phyloP scores from a whole-genome alignment of 2,888 invertebrate genomes.

The Lymantria dispar region DNA sequence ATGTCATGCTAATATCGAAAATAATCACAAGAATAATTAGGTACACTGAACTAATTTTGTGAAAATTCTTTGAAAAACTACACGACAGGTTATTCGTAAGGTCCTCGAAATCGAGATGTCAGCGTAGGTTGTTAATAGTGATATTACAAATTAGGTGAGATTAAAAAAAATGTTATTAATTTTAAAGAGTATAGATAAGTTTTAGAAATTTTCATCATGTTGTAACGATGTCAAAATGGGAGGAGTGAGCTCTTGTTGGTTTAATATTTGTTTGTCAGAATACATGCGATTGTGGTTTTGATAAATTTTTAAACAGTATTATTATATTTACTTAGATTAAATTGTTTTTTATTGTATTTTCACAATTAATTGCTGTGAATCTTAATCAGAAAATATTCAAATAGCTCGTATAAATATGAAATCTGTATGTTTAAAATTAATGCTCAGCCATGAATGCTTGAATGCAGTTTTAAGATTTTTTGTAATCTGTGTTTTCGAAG shows the following conservation, averaged over 20 bases:
- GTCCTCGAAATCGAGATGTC: constrained; percentile 67
- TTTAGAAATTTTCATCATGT: constrained; percentile 74
- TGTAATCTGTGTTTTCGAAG: no score
- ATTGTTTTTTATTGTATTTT: constrained; percentile 13
- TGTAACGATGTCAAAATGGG: constrained; percentile 51
- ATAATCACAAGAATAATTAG: no score
- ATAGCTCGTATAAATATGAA: constrained; percentile 3
- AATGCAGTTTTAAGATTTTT: no score
- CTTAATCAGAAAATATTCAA: constrained; percentile 28
- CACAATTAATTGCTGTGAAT: constrained; percentile 24
- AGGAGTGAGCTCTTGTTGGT: constrained; percentile 39
- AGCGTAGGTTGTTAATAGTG: constrained; percentile 80
- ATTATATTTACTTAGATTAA: constrained; percentile 29
- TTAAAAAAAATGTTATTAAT: constrained; percentile 73
- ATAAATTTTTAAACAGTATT: constrained; percentile 61
- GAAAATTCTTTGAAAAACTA: no score
- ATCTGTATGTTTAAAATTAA: neutral
- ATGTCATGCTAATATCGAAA: no score
- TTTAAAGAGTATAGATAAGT: constrained; percentile 71
- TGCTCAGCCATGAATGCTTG: no score
- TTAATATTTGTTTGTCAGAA: constrained; percentile 14
- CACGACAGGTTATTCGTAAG: no score
- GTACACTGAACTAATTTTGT: no score
- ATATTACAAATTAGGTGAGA: constrained; percentile 77
- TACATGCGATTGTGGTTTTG: constrained; percentile 38